Evolutionary conservation across 2,888 invertebrate species (phyloP).

Genomic region (Tanaodytes sp.): DNA sequence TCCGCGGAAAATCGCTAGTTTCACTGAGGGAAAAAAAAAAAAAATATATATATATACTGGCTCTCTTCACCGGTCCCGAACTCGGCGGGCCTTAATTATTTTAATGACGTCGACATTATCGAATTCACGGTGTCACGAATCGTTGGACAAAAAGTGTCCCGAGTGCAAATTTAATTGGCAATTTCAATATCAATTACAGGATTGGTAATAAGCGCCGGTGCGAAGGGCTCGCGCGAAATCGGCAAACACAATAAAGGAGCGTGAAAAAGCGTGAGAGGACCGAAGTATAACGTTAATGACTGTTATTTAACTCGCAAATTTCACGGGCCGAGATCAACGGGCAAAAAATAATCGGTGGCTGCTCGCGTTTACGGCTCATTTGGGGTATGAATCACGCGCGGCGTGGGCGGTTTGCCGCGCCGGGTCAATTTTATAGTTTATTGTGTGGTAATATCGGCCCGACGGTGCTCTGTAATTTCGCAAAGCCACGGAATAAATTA

Average conservation of each 20-base stretch:
- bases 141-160: no score
- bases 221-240: constrained; percentile 1
- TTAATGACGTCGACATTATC: no score
- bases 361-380: constrained; percentile 50
- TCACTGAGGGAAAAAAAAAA: no score
- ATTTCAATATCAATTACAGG: constrained; percentile 8
- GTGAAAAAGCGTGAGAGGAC: constrained; percentile 3
- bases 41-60: no score
- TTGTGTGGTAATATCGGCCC: constrained; percentile 59
- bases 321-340: constrained; percentile 40
- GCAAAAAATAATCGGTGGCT: constrained; percentile 48
- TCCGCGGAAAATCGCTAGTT: no score
- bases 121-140: no score
- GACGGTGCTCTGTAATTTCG: constrained; percentile 51
- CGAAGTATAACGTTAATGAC: constrained; percentile 36
- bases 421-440: constrained; percentile 55
- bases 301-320: constrained; percentile 58
- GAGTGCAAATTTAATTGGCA: constrained; percentile 4
- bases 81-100: no score
- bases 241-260: constrained; percentile 10
- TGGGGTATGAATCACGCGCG: constrained; percentile 43
- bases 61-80: no score
- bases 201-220: neutral
- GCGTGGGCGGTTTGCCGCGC: constrained; percentile 44
- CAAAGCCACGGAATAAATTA: constrained; percentile 45